Base-by-base conservation (phyloP, 2,113 vertebrate genomes). In the Amphilophus citrinellus region DNA sequence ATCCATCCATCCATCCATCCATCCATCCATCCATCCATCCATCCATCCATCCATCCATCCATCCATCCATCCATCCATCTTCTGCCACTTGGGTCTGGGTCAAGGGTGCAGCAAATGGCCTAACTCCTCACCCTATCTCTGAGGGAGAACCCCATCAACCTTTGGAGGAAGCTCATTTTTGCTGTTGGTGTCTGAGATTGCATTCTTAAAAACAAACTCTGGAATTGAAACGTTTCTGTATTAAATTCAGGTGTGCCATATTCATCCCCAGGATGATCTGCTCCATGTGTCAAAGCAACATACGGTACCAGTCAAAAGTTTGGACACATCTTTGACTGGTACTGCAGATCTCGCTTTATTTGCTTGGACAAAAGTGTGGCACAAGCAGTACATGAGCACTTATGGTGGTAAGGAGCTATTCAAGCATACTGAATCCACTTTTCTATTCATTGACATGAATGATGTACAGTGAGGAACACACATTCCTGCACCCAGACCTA, bases 401-500 rank as follows among this genome's bases (percentile, higher is more conserved):
- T 14, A 27, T 39, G 58, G 14, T 80, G 24, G 30, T 18, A 61
- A 59, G 14, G 15, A 15, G 13, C 58, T 32, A 60, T 27, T 42
- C n/a, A 58, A 35, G 22, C 11, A 8, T 11, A 62, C 35, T 5
- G 13, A 75, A 24, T 7, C 6, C 14, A 35, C 68, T 73, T 73
- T 59, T 14, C 47, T 18, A 39, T 50, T 20, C 22, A 4, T 65
- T 78, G 17, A 77, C 57, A 11, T 39, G 53, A 79, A 53, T 60
- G 73, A 68, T 79, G 44, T 75, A 80, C 84, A 79, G 68, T 71
- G 53, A 76, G 61, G 58, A 82, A 63, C 53, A 88, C 32, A 82
- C 84, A 94, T 93, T 93, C 91, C 89, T 90, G 73, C 44, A 88
- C 73, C 79, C 76, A 62, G 61, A 59, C 57, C 81, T 62, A 8